Base-by-base conservation (phyloP, 2,888 invertebrate genomes). In the Lasioglossum figueresi region DNA sequence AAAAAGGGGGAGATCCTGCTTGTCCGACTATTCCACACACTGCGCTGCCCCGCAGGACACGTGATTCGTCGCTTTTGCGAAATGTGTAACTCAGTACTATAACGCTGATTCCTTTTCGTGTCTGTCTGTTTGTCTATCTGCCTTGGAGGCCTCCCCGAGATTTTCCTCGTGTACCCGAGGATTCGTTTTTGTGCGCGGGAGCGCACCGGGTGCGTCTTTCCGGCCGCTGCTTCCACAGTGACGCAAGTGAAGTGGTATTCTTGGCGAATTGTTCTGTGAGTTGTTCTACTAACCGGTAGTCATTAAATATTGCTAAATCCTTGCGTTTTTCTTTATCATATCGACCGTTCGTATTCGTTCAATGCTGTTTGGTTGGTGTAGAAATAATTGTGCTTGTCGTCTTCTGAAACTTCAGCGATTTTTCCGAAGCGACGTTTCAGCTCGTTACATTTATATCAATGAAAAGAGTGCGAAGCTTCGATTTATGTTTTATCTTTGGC, bases 21-120 rank as follows among this genome's bases (percentile, higher is more conserved):
- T 63, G 71, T 75, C 59, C 68, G 83, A 80, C 82, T 90, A 90
- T 90, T 88, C 87, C 86, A 80, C 82, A 83, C 84, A 85, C 90
- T 82, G 71, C 85, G 84, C 88, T 83, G 84, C 72, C 82, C 72
- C 78, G 78, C 88, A 86, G 82, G 85, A 89, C 89, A 84, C 79
- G 83, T 82, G 85, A 89, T 84, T 89, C 80, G 72, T 74, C 81
- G 77, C 66, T 86, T 84, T 88, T 78, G 72, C 75, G 72, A 89
- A 84, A 88, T 84, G 86, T 86, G 83, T 83, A 85, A 88, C 82
- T 68, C 79, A 81, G 59, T 71, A 71, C 78, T 83, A 70, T 80
- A 80, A 76, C 79, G 63, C 19, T 40, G 34, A 27, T 48, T 52
- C 52, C 70, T n/a, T 56, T 73, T 70, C 70, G 66, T 52, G n/a